Base-by-base conservation (phyloP, 2,888 invertebrate genomes). In the Axea sp. region DNA sequence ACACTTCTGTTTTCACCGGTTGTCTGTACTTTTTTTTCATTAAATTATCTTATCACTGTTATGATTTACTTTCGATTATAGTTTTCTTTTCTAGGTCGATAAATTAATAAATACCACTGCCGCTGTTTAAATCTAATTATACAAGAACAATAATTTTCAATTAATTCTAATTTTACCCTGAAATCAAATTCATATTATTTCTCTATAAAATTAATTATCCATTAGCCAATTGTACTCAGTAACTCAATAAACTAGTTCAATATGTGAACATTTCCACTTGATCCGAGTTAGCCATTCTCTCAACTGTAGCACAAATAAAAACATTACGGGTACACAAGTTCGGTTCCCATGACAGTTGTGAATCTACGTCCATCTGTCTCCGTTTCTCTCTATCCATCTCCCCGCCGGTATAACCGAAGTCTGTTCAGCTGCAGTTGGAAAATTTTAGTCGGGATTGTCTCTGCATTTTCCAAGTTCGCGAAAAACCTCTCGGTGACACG, bases 321-420 rank as follows among this genome's bases (percentile, higher is more conserved):
- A 71, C 64, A 64, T 64, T 57, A 57, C 39, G 35, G 49, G 55
- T 51, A 64, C 71, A 71, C 71, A 57, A 71, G 71, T 71, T 71
- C 24, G 43, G 64, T 71, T 71, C 71, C 64, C 71, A 71, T 64
- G 71, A 71, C 71, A 71, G 71, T 71, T 62, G 71, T 12, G 55
- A 62, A 62, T 71, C 47, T 26, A 31, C 15, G 28, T 62, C 55
- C 47, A 37, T 45, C 60, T 26, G 19, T 53, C 45, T 19, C n/a
- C 8, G 14, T 68, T 11, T 19, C 47, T 15, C 41, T 55, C 22
- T 33, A 3, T 45, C 43, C 14, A 8, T 53, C 35, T 31, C 39
- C 11, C 37, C 39, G 33, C 6, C 30, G 39, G 7, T 49, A 26
- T 47, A 57, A 57, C 57, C 49, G 14, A 39, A 37, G 49, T 47